phyloP scores from a whole-genome alignment of 2,888 invertebrate species.

The Leptopilina drosophilae region DNA sequence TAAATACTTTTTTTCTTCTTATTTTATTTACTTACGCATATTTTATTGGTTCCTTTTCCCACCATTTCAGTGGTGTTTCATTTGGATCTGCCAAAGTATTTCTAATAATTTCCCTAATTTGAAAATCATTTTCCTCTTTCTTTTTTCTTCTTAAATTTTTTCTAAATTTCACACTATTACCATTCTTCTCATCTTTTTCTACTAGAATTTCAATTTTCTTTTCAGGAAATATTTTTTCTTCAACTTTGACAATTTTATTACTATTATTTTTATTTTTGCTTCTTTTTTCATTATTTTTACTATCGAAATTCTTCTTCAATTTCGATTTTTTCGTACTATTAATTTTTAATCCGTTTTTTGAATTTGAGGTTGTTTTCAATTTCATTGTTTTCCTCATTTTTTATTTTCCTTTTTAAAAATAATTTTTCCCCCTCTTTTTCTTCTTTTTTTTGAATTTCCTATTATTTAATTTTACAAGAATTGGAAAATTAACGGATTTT shows the following conservation, averaged over 20 bases:
- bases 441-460: no score
- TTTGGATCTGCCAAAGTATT: constrained; percentile 54
- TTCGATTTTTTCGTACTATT: no score
- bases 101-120: constrained; percentile 44
- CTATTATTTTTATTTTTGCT: neutral
- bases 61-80: constrained; percentile 55
- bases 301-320: no score
- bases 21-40: constrained; percentile 57
- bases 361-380: no score
- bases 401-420: no score
- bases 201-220: neutral
- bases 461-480: no score
- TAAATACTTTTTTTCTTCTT: no score
- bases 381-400: no score
- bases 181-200: neutral
- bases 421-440: no score
- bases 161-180: neutral
- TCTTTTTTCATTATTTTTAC: neutral
- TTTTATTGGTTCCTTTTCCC: constrained; percentile 57
- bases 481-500: no score
- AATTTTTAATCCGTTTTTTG: no score
- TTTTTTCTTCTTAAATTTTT: constrained; percentile 29
- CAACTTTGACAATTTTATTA: neutral
- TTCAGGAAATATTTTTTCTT: neutral
- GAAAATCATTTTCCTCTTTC: constrained; percentile 1